Conservation (phyloP, 2,888 invertebrate genomes). For the Mellilla xanthometata region DNA sequence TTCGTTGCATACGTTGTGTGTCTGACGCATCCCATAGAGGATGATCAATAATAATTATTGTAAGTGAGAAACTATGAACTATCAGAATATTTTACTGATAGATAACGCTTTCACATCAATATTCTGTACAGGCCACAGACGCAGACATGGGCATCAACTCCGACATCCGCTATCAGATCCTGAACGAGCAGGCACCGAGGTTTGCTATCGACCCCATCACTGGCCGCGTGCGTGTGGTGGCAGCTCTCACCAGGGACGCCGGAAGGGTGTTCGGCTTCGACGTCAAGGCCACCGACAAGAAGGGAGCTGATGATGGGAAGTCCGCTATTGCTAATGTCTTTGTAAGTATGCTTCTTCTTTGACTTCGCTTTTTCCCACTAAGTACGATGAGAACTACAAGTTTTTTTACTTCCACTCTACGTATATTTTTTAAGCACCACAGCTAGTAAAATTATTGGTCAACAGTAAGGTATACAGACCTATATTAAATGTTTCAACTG, state of each 20-base stretch:
- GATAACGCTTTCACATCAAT: neutral
- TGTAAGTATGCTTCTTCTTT: constrained; percentile 76
- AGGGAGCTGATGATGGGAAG: constrained; percentile 90
- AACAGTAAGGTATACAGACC: too few relatives aligned
- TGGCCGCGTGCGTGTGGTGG: constrained; percentile 89
- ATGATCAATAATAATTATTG: too few relatives aligned
- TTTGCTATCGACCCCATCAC: constrained; percentile 90
- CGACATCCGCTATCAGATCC: constrained; percentile 90
- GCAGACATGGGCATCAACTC: constrained; percentile 89
- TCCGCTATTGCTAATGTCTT: constrained; percentile 93
- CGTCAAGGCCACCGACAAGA: constrained; percentile 92
- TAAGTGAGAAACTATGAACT: too few relatives aligned
- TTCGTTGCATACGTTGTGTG: too few relatives aligned
- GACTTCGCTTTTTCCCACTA: too few relatives aligned
- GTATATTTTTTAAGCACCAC: too few relatives aligned
- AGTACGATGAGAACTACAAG: too few relatives aligned
- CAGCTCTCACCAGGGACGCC: constrained; percentile 86
- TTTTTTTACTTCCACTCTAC: too few relatives aligned
- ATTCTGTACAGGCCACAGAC: constrained; percentile 84
- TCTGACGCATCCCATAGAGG: too few relatives aligned
- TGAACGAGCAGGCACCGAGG: constrained; percentile 88
- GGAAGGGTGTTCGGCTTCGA: constrained; percentile 93
- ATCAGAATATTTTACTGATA: too few relatives aligned
- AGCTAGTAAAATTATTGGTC: too few relatives aligned
- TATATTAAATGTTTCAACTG: too few relatives aligned